Percentiles rank a stretch among this genome's conserved stretches.
These are phyloP conservation scores for Reinhardtius hippoglossoides DNA, from an alignment of 2,113 vertebrate genomes.

Conservation along the genomic window DNA sequence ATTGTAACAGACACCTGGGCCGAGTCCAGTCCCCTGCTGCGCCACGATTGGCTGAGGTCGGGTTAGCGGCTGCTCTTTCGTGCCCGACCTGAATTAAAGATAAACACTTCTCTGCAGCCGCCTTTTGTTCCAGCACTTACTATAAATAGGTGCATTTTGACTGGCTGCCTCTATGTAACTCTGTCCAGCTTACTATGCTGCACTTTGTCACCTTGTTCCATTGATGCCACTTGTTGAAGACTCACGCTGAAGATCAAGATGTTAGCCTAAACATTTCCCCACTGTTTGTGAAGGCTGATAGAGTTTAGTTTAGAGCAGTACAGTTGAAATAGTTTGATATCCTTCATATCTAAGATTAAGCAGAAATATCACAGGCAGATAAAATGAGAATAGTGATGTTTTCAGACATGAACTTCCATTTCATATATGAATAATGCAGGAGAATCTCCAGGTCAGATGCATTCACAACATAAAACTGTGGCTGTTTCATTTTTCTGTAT, in stretches of 20 bases:
- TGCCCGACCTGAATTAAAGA: slow-evolving; percentile 76
- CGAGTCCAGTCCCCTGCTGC: slow-evolving; percentile 19
- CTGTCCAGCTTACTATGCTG: slow-evolving; percentile 13
- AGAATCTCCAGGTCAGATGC: too few species aligned
- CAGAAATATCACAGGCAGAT: too few species aligned
- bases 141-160: slow-evolving; percentile 67
- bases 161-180: slow-evolving; percentile 53
- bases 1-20: slow-evolving; percentile 70
- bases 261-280: slow-evolving; percentile 29
- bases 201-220: slow-evolving; percentile 37
- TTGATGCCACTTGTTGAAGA: slow-evolving; percentile 36
- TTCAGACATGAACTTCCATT: too few species aligned
- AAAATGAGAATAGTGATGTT: too few species aligned
- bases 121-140: slow-evolving; percentile 66
- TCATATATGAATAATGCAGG: too few species aligned
- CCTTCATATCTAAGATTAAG: too few species aligned
- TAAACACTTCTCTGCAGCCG: slow-evolving; percentile 55
- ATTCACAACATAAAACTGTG: too few species aligned
- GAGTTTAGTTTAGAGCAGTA: background rate
- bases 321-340: background rate
- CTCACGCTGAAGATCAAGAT: slow-evolving; percentile 11
- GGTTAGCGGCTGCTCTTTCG: slow-evolving; percentile 72
- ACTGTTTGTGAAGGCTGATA: background rate
- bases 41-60: slow-evolving; percentile 41
- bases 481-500: too few species aligned